phyloP scores from a whole-genome alignment of 1,140 invertebrate genomes.

The Eciton burchellii region DNA sequence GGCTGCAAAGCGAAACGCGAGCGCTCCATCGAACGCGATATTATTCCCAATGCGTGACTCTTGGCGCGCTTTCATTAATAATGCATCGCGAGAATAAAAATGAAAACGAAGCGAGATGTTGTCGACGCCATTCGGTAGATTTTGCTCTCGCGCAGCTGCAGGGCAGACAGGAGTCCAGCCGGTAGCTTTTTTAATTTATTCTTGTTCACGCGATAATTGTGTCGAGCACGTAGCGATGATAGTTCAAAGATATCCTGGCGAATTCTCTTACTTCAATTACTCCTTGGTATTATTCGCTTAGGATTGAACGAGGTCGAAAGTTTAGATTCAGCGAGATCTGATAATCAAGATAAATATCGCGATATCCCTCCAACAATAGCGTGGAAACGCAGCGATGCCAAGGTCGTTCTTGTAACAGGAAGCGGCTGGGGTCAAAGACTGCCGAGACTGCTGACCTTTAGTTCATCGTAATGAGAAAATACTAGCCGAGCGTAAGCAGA shows the following conservation, averaged over 20 bases:
- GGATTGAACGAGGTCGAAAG: not conserved
- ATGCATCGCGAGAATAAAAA: conserved; percentile 10
- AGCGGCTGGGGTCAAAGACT: conserved; percentile 65
- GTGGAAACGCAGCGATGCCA: conserved; percentile 56
- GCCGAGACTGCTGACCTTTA: conserved; percentile 41
- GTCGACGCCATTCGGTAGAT: not conserved
- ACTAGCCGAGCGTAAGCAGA: conserved; percentile 24
- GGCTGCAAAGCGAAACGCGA: conserved; percentile 28
- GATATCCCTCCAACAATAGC: conserved; percentile 43
- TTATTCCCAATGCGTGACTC: conserved; percentile 6
- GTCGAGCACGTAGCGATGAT: not conserved
- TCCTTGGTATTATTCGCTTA: not conserved
- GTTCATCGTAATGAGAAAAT: conserved; percentile 53
- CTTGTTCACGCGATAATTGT: not conserved
- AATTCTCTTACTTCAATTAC: not conserved
- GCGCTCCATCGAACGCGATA: conserved; percentile 26
- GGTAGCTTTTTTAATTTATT: conserved; percentile 1
- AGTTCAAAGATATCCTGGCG: not conserved
- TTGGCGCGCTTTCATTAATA: conserved; percentile 37
- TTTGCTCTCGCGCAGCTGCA: not conserved
- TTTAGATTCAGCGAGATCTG: not conserved
- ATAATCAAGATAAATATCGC: conserved; percentile 43
- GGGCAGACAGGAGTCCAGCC: not conserved
- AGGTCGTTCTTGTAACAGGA: conserved; percentile 69
- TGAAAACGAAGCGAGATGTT: not conserved